Evolutionary conservation across 1,140 invertebrate species (phyloP).

Genomic region (Aethina tumida): DNA sequence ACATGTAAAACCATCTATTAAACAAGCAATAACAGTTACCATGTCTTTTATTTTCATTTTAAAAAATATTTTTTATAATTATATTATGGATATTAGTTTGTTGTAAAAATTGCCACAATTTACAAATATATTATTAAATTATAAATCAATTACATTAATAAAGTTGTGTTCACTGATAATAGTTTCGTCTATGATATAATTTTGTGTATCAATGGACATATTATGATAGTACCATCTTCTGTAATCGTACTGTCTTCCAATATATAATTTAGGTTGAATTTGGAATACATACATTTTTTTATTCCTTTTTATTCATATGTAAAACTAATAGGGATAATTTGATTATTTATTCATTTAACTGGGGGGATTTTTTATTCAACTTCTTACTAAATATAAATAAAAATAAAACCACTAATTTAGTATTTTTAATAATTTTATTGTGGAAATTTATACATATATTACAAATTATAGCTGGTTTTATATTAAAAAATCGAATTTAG

Average conservation of each 20-base stretch:
- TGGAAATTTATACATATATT: constrained; percentile 13
- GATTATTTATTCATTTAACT: no score
- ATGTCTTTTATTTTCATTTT: no score
- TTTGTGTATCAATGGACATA: constrained; percentile 8
- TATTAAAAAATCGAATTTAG: neutral
- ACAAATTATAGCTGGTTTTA: constrained; percentile 9
- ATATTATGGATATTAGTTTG: no score
- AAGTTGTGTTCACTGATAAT: constrained; percentile 20
- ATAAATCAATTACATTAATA: constrained; percentile 20
- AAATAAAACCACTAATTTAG: no score
- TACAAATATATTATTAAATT: constrained; percentile 3
- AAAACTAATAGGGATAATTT: no score
- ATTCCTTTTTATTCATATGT: no score
- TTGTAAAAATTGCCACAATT: neutral
- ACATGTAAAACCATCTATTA: no score
- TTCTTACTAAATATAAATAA: no score
- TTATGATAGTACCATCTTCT: neutral
- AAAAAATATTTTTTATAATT: no score
- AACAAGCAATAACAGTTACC: no score
- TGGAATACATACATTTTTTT: constrained; percentile 18
- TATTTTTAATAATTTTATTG: no score
- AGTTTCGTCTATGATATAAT: constrained; percentile 22
- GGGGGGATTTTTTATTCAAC: no score
- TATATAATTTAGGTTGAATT: constrained; percentile 13
- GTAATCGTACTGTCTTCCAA: constrained; percentile 5